These are phyloP conservation scores for Micrasema longulum DNA, from an alignment of 1,140 invertebrate species.

Conservation along the genomic window DNA sequence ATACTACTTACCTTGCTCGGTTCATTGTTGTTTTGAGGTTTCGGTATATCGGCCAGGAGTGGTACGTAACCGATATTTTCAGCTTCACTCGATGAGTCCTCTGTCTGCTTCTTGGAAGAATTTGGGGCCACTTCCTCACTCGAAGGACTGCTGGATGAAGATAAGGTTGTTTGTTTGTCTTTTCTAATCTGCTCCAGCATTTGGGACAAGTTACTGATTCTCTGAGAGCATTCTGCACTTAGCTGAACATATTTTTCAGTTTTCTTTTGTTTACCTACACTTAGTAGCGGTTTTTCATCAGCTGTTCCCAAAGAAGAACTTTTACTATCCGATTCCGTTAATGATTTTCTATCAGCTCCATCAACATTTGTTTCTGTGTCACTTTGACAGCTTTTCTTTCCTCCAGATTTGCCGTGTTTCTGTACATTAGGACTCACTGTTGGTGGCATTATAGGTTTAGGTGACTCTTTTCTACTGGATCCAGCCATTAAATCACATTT, in stretches of 20 bases:
- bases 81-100: constrained; percentile 8
- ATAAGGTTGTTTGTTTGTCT: constrained; percentile 64
- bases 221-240: constrained; percentile 67
- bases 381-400: not conserved
- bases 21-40: constrained; percentile 12
- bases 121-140: constrained; percentile 43
- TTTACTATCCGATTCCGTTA: constrained; percentile 7
- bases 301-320: not conserved
- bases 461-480: not conserved
- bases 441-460: not conserved
- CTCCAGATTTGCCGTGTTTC: not conserved
- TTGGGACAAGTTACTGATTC: constrained; percentile 67
- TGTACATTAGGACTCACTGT: too few species aligned
- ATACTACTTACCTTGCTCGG: not conserved
- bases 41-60: constrained; percentile 44
- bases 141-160: constrained; percentile 35
- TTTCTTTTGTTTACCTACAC: constrained; percentile 54
- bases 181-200: constrained; percentile 69
- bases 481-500: not conserved
- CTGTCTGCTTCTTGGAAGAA: constrained; percentile 45
- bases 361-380: not conserved
- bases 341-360: not conserved
- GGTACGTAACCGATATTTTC: constrained; percentile 39
- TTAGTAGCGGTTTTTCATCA: not conserved
- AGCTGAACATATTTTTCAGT: constrained; percentile 67